Evolutionary conservation across 1,140 invertebrate species (phyloP).

Genomic region (Hycleus phaleratus): DNA sequence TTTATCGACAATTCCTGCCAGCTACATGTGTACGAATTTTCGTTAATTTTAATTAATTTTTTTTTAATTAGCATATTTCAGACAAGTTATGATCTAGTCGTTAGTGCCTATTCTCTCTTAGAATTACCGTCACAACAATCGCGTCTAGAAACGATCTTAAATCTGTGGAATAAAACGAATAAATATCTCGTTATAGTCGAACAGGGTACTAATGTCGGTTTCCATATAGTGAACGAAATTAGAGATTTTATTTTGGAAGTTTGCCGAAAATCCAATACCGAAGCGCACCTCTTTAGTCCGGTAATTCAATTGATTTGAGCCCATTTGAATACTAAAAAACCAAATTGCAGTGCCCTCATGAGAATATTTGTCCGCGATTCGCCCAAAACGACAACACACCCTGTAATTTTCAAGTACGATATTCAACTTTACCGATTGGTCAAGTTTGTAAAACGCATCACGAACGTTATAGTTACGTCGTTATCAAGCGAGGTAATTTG

Average conservation of each 20-base stretch:
- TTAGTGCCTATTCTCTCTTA: conserved; percentile 72
- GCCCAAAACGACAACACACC: conserved; percentile 51
- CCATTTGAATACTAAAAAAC: conserved; percentile 2
- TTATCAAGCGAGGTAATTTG: conserved; percentile 59
- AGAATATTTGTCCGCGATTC: conserved; percentile 63
- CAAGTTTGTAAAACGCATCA: conserved; percentile 36
- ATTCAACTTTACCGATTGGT: conserved; percentile 49
- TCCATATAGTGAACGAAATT: conserved; percentile 64
- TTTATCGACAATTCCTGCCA: conserved; percentile 75
- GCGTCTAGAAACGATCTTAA: conserved; percentile 63
- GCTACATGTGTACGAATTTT: conserved; percentile 46
- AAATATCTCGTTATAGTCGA: conserved; percentile 79
- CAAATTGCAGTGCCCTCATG: conserved; percentile 66
- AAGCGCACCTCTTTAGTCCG: conserved; percentile 64
- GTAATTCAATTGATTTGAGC: conserved; percentile 45
- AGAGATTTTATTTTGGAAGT: conserved; percentile 59
- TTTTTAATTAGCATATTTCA: conserved; percentile 39
- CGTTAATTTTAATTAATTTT: not conserved
- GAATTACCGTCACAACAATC: conserved; percentile 62
- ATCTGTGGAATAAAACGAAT: conserved; percentile 80
- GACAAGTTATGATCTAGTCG: conserved; percentile 69
- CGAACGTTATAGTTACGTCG: conserved; percentile 61
- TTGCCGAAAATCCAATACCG: conserved; percentile 36
- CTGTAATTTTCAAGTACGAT: conserved; percentile 69
- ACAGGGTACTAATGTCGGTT: conserved; percentile 73